Conservation (phyloP, 1,140 invertebrate species). For the Bombus sibiricus region DNA sequence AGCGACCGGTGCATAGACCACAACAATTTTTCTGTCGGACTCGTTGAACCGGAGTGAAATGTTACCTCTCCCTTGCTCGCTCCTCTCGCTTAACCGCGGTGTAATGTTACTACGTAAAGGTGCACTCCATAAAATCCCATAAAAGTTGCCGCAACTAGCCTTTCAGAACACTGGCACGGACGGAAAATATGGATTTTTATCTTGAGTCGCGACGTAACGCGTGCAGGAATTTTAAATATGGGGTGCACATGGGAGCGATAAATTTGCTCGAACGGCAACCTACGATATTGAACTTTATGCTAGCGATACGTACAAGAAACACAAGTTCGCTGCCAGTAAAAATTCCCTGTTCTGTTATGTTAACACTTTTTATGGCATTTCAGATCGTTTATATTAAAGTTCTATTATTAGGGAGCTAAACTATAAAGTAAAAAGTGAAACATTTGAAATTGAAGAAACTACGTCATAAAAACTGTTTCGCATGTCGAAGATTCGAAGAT, state of each 20-base stretch:
- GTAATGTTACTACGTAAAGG: slow-evolving; percentile 59
- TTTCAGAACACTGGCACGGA: slow-evolving; percentile 19
- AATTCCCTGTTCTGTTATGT: neutral
- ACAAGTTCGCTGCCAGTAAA: neutral
- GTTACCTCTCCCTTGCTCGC: slow-evolving; percentile 55
- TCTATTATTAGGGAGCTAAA: neutral
- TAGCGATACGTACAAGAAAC: too few relatives aligned
- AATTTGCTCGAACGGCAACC: neutral
- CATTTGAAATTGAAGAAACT: neutral
- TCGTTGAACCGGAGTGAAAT: slow-evolving; percentile 68
- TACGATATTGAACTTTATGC: neutral
- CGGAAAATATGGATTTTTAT: slow-evolving; percentile 37
- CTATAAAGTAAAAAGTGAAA: neutral
- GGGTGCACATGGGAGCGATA: neutral
- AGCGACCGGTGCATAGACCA: slow-evolving; percentile 57
- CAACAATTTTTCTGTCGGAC: slow-evolving; percentile 66
- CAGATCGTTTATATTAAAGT: neutral
- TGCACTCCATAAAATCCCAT: slow-evolving; percentile 49
- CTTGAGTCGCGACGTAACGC: neutral
- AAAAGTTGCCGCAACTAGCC: slow-evolving; percentile 52
- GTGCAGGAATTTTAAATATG: slow-evolving; percentile 43
- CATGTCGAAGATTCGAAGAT: neutral
- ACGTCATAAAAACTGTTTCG: neutral
- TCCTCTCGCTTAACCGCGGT: slow-evolving; percentile 57
- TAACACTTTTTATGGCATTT: neutral